Base-by-base conservation (phyloP, 2,113 vertebrate genomes). In the Nothoprocta pentlandii region DNA sequence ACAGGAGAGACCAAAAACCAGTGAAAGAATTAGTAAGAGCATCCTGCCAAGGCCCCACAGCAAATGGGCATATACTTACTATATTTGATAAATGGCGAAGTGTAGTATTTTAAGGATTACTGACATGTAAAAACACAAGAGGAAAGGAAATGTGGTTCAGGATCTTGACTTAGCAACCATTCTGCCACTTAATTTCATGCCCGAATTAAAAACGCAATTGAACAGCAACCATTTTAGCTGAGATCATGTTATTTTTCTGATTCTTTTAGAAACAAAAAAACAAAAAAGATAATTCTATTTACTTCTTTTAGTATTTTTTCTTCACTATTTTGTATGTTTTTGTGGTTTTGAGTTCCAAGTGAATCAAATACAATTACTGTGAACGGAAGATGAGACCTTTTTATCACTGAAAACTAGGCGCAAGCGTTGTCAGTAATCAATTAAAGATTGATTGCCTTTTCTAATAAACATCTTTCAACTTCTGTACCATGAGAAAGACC, bases 371-470 rank as follows among this genome's bases (percentile, higher is more conserved):
- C 20, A 85, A 59, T 61, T 23, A 46, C 28, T 56, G 71, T 53
- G 23, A 94, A 68, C 82, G 82, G 76, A 90, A 87, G 28, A 41
- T 16, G 23, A 80, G 79, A 93, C 75, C 51, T 91, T 39, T 71
- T 30, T 63, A 82, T n/a, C 34, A 69, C 63, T 46, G 76, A 39
- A 75, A 85, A 85, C 22, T 30, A 39, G 21, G 47, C 44, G 34
- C 39, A 53, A 51, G 58, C 79, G 64, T 58, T 2, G 2, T 46
- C 63, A 69, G 42, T 64, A 84, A 62, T 69, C 89, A 93, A 46
- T 16, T 81, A 74, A 94, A 89, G 56, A 87, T 22, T 19, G 76
- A 87, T 64, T 94, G 42, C 4, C 30, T 87, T 82, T 19, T 90
- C 80, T 53, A 56, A 87, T 87, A 87, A 92, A 73, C 39, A 76